A percentile compares a stretch with the other conserved stretches of the same genome.
Evolutionary conservation across 2,797 vertebrate species (phyloP).

Genomic region (Pteronotus mesoamericanus): DNA sequence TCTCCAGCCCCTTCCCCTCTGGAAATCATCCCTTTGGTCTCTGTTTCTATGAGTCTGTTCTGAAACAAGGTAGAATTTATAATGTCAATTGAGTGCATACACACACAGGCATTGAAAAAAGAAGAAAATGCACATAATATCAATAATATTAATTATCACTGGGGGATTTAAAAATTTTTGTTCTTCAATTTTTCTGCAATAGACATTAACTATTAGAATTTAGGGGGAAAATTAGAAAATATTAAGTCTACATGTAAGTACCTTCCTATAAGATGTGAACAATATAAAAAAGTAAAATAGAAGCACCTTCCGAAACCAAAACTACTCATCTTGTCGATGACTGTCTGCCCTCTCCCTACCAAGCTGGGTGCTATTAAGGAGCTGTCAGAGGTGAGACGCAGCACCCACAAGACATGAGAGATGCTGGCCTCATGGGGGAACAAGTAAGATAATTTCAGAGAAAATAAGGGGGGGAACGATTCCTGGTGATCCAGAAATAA

Average conservation of each 20-base stretch:
- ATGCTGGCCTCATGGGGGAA: not conserved
- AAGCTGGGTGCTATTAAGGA: fast-evolving
- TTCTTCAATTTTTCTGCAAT: not conserved
- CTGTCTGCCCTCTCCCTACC: fast-evolving
- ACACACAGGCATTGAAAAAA: not conserved
- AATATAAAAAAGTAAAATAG: not conserved
- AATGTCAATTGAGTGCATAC: fast-evolving
- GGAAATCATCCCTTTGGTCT: not conserved
- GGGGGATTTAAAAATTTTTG: not conserved
- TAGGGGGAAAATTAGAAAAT: not conserved
- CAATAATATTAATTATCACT: not conserved
- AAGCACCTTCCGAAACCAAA: not conserved
- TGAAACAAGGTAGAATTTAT: not conserved
- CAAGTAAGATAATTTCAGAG: not conserved
- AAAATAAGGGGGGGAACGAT: not conserved
- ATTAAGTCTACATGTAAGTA: not conserved
- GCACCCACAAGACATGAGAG: no score
- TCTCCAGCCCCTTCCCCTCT: not conserved
- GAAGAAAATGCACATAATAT: not conserved
- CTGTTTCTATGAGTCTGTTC: not conserved
- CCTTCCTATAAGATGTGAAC: no score
- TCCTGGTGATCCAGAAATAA: not conserved
- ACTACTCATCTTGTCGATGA: fast-evolving
- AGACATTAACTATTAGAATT: not conserved
- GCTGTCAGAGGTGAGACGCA: not conserved